Evolutionary conservation across 2,797 vertebrate species (phyloP), one percentile per base, ranked within the genome.

Genomic region (Aeoliscus strigatus): DNA sequence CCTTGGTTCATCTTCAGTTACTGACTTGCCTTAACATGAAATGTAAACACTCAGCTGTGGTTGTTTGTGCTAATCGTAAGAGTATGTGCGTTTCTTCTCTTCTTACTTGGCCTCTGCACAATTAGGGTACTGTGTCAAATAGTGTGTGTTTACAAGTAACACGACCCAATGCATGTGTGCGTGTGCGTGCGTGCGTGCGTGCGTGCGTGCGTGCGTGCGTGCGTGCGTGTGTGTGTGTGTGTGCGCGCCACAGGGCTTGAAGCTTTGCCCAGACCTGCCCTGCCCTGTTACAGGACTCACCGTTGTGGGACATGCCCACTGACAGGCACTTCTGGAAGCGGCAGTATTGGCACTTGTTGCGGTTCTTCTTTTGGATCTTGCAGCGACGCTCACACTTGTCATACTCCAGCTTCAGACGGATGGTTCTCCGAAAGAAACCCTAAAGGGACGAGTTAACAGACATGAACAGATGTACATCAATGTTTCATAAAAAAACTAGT

Each of bases 241-340:
- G 3, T 2, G 3, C 16, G 18, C 15, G 3, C 3, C 18, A 6
- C 16, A 9, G 15, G 32, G 13, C 3, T 35, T 14, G 11, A 25
- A 24, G 15, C 14, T 2, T 4, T 11, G 43, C 15, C 27, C 12
- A 5, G 15, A 39, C 39, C 21, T 27, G 44, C 14, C 30, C n/a
- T 4, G 4, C 32, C 18, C 26, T 8, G 30, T 10, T n/a, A n/a
- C n/a, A 24, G 14, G 10, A 72, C 93, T 91, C 84, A 98, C 96
- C 94, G 2, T 97, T 97, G 88, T 97, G 96, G 71, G 94, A 98
- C 96, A 98, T 98, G 80, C 96, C 96, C 52, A 93, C 94, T 0
- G 90, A 91, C 65, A 98, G 93, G 93, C 96, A 98, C 93, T 97
- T 98, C 77, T 96, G 94, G 75, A 98, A 98, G 41, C 94, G 93